Evolutionary conservation across 1,140 invertebrate species (phyloP), one percentile per base, ranked within the genome.

Genomic region (Penaeus japonicus): DNA sequence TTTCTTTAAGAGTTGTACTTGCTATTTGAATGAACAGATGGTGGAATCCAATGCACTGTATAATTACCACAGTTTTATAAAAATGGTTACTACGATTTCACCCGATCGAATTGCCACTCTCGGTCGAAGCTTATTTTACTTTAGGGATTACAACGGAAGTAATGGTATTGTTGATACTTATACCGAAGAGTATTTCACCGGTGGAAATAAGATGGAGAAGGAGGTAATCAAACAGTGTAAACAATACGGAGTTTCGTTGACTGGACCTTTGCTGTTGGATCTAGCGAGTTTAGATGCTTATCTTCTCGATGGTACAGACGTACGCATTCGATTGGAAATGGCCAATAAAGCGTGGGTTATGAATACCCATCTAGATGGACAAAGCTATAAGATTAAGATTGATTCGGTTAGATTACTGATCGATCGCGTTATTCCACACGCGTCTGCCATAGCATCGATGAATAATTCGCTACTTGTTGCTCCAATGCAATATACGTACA

Each of bases 11-110:
- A 53, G 10, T 18, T 81, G 79, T 54, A 54, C 35, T n/a, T 81
- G 79, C n/a, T 81, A 81, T 81, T n/a, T 81, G 20, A 54, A 81
- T n/a, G 79, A 53, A 47, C 79, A 81, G 30, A 81, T 81, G 39
- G 47, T 81, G 53, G 79, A 81, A 30, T 53, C 79, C 7, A 81
- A 81, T 54, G 18, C 47, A 5, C 79, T 53, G 3, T 81, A 17
- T 30, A 81, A 73, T n/a, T 73, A 73, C 27, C 35, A 47, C 57
- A 53, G 32, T 53, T 81, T 53, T n/a, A 5, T 81, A n/a, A 81
- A 81, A 54, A 81, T 81, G 79, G 30, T 54, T 24, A 81, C 79
- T 15, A n/a, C 53, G 17, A 81, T 47, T n/a, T 22, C 79, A 5
- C 39, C 22, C 17, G 79, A 81, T 24, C 20, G 22, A n/a, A 4